phyloP scores from a whole-genome alignment of 1,140 invertebrate species.

The Stegodyphus mimosarum region DNA sequence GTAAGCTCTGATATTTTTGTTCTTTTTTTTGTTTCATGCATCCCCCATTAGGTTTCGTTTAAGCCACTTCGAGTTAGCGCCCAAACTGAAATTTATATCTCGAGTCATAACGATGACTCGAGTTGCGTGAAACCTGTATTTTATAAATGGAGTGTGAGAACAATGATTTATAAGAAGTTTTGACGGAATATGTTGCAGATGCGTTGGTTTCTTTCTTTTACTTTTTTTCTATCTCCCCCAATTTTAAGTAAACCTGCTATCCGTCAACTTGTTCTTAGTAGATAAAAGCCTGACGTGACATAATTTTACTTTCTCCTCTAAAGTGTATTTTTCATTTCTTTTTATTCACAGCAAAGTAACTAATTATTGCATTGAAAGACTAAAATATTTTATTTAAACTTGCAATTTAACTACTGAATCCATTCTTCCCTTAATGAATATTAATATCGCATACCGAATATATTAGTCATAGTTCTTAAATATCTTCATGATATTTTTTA shows the following conservation, averaged over 20 bases:
- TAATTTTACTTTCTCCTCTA: not conserved
- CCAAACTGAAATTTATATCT: slow-evolving; percentile 37
- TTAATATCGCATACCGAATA: too few species aligned
- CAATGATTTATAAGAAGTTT: slow-evolving; percentile 34
- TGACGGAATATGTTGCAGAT: slow-evolving; percentile 2
- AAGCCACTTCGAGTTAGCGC: not conserved
- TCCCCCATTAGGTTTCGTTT: not conserved
- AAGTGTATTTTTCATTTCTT: not conserved
- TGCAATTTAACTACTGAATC: too few species aligned
- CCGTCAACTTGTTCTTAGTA: not conserved
- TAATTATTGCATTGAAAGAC: not conserved
- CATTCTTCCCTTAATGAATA: too few species aligned
- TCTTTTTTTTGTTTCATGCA: not conserved
- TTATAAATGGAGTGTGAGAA: slow-evolving; percentile 6
- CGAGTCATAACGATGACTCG: slow-evolving; percentile 11
- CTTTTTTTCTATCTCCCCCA: too few species aligned
- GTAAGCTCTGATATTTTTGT: not conserved
- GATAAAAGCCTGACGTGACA: not conserved
- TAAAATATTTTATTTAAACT: too few species aligned
- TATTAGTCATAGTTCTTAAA: too few species aligned
- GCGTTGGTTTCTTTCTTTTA: not conserved
- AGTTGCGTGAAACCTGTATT: slow-evolving; percentile 3
- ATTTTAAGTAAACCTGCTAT: slow-evolving; percentile 11
- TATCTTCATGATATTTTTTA: too few species aligned
- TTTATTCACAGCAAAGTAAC: too few species aligned